Evolutionary conservation across 2,113 vertebrate genomes (phyloP).

Genomic region (Poeciliopsis retropinna): DNA sequence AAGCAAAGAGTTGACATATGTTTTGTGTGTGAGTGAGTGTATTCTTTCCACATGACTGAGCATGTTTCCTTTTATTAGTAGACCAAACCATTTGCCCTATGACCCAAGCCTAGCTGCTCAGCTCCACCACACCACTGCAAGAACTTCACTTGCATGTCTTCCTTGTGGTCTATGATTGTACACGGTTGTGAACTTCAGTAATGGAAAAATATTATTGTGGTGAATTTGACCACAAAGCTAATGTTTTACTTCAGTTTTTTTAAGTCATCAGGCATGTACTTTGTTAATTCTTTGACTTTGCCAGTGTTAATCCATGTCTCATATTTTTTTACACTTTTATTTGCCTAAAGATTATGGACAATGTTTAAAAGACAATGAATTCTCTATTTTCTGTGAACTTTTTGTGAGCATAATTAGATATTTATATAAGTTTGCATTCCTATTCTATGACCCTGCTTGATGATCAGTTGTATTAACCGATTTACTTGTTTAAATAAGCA

Average conservation of each 20-base stretch:
- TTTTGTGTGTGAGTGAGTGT: not conserved
- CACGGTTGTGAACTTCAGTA: conserved; percentile 49
- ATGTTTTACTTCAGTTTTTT: conserved; percentile 24
- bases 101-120: conserved; percentile 37
- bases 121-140: conserved; percentile 5
- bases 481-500: conserved; percentile 33
- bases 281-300: conserved; percentile 29
- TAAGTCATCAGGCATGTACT: conserved; percentile 40
- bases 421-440: conserved; percentile 44
- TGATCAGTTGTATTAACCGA: conserved; percentile 28
- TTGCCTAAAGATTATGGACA: conserved; percentile 28
- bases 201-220: conserved; percentile 27
- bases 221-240: conserved; percentile 28
- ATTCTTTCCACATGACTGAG: conserved; percentile 23
- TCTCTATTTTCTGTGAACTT: conserved; percentile 48
- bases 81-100: conserved; percentile 28
- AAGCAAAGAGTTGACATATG: not conserved
- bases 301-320: conserved; percentile 1
- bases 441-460: conserved; percentile 46
- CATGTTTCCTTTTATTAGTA: conserved; percentile 33
- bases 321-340: conserved; percentile 1
- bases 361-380: conserved; percentile 53
- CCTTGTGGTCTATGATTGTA: conserved; percentile 64
- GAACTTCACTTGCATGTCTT: conserved; percentile 57
- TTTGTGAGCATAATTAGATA: conserved; percentile 56